Percentiles rank a stretch among this genome's conserved stretches.
Conservation (phyloP, 2,888 invertebrate genomes). For the Tiliacea aurago region DNA sequence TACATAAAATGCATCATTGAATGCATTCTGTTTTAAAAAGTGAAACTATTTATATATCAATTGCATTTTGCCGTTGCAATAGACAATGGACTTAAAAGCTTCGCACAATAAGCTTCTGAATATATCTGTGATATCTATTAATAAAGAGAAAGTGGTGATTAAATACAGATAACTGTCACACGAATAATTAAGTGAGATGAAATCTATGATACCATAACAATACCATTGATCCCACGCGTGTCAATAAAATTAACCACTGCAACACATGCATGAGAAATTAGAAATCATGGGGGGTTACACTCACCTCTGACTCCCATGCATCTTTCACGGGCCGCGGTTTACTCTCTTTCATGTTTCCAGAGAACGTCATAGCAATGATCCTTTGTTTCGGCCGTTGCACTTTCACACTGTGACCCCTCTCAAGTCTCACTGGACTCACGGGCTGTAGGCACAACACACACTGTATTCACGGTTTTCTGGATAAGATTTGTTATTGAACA, state of each 20-base stretch:
- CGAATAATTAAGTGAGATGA: conserved; percentile 77
- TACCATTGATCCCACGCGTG: conserved; percentile 74
- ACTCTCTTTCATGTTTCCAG: conserved; percentile 88
- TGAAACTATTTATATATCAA: conserved; percentile 5
- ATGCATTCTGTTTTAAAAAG: conserved; percentile 27
- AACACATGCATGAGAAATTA: conserved; percentile 72
- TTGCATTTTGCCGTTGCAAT: conserved; percentile 21
- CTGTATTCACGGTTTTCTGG: conserved; percentile 70
- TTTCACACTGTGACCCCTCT: conserved; percentile 76
- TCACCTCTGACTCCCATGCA: conserved; percentile 89
- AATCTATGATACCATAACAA: conserved; percentile 76
- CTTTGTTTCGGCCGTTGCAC: conserved; percentile 80
- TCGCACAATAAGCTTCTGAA: conserved; percentile 26
- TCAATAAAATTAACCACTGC: conserved; percentile 62
- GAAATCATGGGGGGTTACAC: conserved; percentile 74
- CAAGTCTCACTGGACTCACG: conserved; percentile 59
- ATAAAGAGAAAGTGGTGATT: conserved; percentile 78
- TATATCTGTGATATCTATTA: conserved; percentile 37
- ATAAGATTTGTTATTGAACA: conserved; percentile 75
- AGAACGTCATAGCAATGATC: conserved; percentile 83
- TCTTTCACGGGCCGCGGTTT: conserved; percentile 85
- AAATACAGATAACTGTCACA: conserved; percentile 74
- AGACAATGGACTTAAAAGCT: conserved; percentile 22
- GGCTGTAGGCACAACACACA: conserved; percentile 57
- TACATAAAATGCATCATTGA: conserved; percentile 10